phyloP scores from a whole-genome alignment of 30 jellyfish, hydroid and myxozoan genomes.

The Rhopilema esculentum region DNA sequence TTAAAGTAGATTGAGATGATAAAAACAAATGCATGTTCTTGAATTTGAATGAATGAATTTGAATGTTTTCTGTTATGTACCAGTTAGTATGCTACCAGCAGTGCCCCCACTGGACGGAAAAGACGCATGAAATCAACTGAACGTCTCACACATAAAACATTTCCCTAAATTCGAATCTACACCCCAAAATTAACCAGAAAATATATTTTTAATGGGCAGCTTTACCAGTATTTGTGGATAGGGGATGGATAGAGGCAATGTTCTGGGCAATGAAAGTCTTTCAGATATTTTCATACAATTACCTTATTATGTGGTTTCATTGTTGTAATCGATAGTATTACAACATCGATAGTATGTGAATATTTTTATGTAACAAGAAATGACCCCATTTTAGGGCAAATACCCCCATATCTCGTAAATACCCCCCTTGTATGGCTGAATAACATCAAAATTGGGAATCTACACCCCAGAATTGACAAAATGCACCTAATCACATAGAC shows the following conservation, averaged over 20 bases:
- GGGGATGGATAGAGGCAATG: neutral
- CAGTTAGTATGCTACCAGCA: neutral
- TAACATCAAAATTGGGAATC: conserved; percentile 3
- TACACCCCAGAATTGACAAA: neutral
- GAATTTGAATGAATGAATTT: no score
- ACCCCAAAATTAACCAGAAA: conserved; percentile 39
- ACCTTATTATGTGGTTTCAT: neutral
- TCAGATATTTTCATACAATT: neutral
- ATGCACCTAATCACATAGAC: neutral
- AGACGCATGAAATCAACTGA: neutral
- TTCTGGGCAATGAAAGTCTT: neutral
- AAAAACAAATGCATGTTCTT: no score
- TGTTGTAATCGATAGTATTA: neutral
- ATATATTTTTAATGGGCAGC: conserved; percentile 1
- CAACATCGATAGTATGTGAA: neutral
- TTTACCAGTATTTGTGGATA: conserved; percentile 18
- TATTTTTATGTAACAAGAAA: neutral
- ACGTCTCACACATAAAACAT: neutral
- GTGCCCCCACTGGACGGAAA: neutral
- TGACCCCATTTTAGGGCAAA: conserved; percentile 23
- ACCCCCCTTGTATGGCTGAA: conserved; percentile 14
- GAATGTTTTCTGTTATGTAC: no score
- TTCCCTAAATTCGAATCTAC: neutral
- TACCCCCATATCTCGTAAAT: conserved; percentile 27
- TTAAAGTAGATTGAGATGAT: no score